These are phyloP conservation scores for Diadema setosum DNA, from an alignment of 35 echinoderm and acorn worm species.

Conservation along the genomic window DNA sequence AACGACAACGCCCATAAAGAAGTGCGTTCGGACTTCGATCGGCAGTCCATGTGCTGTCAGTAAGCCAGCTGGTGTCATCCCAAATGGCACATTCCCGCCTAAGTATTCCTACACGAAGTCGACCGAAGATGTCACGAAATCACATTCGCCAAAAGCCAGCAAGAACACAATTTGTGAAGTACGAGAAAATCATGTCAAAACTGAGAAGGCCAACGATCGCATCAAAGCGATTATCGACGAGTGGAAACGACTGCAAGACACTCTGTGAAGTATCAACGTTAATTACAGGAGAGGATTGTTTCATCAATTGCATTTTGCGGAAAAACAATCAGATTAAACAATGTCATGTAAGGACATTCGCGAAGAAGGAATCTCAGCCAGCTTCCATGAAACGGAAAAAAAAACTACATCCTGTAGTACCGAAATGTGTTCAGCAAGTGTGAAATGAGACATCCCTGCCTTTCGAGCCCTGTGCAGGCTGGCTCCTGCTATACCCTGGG, in stretches of 20 bases:
- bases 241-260: background rate
- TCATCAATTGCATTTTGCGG: no score
- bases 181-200: background rate
- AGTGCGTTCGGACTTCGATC: background rate
- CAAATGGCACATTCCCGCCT: background rate
- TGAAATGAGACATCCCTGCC: no score
- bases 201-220: background rate
- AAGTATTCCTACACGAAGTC: background rate
- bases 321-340: no score
- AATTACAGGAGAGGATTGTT: no score
- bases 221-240: background rate
- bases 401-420: no score
- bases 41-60: background rate
- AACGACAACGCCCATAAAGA: background rate
- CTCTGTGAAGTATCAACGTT: no score
- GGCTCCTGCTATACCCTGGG: no score
- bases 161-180: background rate
- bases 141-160: background rate
- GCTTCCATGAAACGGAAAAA: no score
- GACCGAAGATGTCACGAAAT: background rate
- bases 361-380: no score
- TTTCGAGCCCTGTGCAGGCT: no score
- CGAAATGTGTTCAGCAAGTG: no score
- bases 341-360: no score
- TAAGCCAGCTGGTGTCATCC: background rate